A percentile compares a stretch with the other conserved stretches of the same genome.
These are phyloP conservation scores for Priocnemis perturbator DNA, from an alignment of 2,888 invertebrate species.

Conservation along the genomic window DNA sequence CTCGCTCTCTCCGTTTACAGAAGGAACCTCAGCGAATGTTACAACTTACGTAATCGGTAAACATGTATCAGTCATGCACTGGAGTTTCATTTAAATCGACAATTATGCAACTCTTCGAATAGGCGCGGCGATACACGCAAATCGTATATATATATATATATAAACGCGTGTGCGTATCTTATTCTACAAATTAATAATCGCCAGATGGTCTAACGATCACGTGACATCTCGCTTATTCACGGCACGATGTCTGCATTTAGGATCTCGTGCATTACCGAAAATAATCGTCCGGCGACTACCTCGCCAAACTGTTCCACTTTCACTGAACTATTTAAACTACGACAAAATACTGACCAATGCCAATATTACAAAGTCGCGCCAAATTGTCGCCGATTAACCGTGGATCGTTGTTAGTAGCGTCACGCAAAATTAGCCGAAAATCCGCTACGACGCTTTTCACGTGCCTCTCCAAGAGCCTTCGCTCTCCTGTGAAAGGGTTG, in stretches of 20 bases:
- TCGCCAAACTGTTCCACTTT: neutral
- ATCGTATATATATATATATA: neutral
- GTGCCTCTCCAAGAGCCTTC: too few relatives aligned
- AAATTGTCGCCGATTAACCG: too few relatives aligned
- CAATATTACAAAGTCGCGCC: too few relatives aligned
- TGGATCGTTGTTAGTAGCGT: too few relatives aligned
- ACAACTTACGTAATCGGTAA: slow-evolving; percentile 51
- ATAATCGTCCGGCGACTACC: neutral
- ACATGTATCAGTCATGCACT: slow-evolving; percentile 37
- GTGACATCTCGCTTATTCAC: slow-evolving; percentile 21
- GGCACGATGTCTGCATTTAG: neutral
- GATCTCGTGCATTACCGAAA: slow-evolving; percentile 1
- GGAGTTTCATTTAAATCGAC: slow-evolving; percentile 65
- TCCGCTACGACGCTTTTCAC: too few relatives aligned
- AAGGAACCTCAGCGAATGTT: neutral
- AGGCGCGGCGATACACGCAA: too few relatives aligned
- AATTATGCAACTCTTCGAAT: slow-evolving; percentile 65
- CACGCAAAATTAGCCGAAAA: too few relatives aligned
- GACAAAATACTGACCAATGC: too few relatives aligned
- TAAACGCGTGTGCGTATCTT: slow-evolving; percentile 10
- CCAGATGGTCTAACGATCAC: slow-evolving; percentile 26
- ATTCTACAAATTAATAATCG: slow-evolving; percentile 17
- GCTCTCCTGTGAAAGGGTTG: too few relatives aligned
- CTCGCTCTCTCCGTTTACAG: too few relatives aligned
- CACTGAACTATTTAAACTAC: neutral